Percentiles rank a stretch among this genome's conserved stretches.
These are phyloP conservation scores for Melikaiella ostensackeni DNA, from an alignment of 2,888 invertebrate species.

Conservation along the genomic window DNA sequence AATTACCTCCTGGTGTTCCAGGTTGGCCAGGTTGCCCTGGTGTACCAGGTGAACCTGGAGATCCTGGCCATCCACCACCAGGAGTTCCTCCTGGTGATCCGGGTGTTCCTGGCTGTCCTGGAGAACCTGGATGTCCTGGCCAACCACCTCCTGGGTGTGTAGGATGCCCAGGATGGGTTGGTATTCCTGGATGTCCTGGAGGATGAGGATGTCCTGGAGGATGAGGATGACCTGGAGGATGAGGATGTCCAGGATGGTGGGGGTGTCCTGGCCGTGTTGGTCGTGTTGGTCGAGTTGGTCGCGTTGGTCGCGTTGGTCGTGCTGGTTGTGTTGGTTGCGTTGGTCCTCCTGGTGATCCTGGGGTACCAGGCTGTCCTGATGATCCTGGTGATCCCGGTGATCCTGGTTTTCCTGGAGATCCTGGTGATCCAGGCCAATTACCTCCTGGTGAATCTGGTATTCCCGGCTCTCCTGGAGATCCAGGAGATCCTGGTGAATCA, in stretches of 20 bases:
- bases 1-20: slow-evolving; percentile 58
- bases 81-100: slow-evolving; percentile 55
- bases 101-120: slow-evolving; percentile 64
- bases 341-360: slow-evolving; percentile 37
- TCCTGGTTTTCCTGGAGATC: neutral
- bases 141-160: slow-evolving; percentile 43
- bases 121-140: slow-evolving; percentile 50
- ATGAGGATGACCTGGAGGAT: too few species aligned
- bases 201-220: too few species aligned
- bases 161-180: slow-evolving; percentile 13
- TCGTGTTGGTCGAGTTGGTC: too few species aligned
- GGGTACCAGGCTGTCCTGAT: slow-evolving; percentile 52
- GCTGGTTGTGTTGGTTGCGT: too few species aligned
- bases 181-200: too few species aligned
- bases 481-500: slow-evolving; percentile 48
- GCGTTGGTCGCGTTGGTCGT: too few species aligned
- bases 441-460: neutral
- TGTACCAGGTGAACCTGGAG: slow-evolving; percentile 56
- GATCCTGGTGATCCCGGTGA: slow-evolving; percentile 49
- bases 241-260: too few species aligned
- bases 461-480: slow-evolving; percentile 64
- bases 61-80: slow-evolving; percentile 58
- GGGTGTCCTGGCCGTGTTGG: too few species aligned
- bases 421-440: slow-evolving; percentile 43
- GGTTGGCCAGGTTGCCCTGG: slow-evolving; percentile 63